Conservation (phyloP, 2,797 vertebrate genomes). For the Trachops cirrhosus region DNA sequence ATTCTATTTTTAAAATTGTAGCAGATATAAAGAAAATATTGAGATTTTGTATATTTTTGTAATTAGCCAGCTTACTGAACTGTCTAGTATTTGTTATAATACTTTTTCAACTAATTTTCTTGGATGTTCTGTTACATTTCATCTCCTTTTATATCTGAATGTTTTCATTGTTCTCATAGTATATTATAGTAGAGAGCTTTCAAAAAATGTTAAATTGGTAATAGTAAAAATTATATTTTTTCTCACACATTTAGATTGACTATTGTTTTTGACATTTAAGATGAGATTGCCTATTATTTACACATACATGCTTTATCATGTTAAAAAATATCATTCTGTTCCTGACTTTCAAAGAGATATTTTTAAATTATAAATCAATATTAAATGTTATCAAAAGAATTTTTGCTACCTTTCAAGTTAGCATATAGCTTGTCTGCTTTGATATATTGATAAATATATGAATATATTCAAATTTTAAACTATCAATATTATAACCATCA, state of each 20-base stretch:
- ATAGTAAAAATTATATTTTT: background rate
- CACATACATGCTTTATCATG: background rate
- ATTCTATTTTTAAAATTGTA: background rate
- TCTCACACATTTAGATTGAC: background rate
- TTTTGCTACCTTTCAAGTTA: background rate
- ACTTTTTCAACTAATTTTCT: background rate
- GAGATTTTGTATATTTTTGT: background rate
- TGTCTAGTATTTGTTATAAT: background rate
- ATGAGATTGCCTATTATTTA: background rate
- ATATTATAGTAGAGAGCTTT: background rate
- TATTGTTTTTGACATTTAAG: background rate
- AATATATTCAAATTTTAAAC: background rate
- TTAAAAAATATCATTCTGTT: background rate
- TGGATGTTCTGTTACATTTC: background rate
- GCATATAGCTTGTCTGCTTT: background rate
- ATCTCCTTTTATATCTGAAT: background rate
- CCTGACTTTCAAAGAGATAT: background rate
- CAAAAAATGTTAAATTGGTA: background rate
- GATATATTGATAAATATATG: slow-evolving; percentile 11
- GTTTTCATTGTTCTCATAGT: background rate
- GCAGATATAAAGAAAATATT: background rate
- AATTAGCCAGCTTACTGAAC: background rate
- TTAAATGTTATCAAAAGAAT: background rate
- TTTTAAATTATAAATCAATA: background rate
- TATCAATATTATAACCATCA: background rate